Percentiles rank a stretch among this genome's conserved stretches.
These are phyloP conservation scores for Ptychoptera contaminata DNA, from an alignment of 2,888 invertebrate species.

Conservation along the genomic window DNA sequence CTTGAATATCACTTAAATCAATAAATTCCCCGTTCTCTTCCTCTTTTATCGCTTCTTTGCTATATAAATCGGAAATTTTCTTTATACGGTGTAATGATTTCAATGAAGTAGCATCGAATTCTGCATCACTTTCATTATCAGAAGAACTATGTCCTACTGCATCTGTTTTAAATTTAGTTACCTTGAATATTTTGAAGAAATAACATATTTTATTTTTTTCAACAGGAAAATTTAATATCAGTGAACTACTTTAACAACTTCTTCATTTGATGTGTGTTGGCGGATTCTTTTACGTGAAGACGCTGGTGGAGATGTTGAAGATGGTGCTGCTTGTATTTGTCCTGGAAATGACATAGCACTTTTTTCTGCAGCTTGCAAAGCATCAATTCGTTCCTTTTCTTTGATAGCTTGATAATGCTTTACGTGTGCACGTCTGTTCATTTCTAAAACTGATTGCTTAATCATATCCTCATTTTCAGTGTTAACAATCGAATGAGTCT, in stretches of 20 bases:
- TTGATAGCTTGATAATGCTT: constrained; percentile 39
- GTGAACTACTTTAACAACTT: too few relatives aligned
- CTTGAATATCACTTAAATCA: constrained; percentile 5
- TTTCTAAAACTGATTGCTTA: constrained; percentile 45
- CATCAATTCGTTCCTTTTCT: constrained; percentile 23
- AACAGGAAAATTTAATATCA: too few relatives aligned
- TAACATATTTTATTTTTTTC: too few relatives aligned
- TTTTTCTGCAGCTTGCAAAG: constrained; percentile 22
- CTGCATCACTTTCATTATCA: too few relatives aligned
- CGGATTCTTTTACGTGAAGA: neutral
- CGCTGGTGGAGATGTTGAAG: constrained; percentile 15
- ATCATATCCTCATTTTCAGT: constrained; percentile 64
- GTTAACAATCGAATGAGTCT: constrained; percentile 61
- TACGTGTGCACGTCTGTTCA: constrained; percentile 52
- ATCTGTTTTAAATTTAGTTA: too few relatives aligned
- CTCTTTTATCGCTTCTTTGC: neutral
- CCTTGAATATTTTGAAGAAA: too few relatives aligned
- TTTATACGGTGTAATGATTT: too few relatives aligned
- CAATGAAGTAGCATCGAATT: too few relatives aligned
- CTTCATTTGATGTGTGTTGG: neutral
- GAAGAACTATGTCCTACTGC: too few relatives aligned
- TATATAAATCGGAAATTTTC: too few relatives aligned
- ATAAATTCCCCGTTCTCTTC: neutral
- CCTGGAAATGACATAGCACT: constrained; percentile 20
- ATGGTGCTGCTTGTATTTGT: constrained; percentile 14